Conservation (phyloP, 2,113 vertebrate genomes). For the Petromus typicus region DNA sequence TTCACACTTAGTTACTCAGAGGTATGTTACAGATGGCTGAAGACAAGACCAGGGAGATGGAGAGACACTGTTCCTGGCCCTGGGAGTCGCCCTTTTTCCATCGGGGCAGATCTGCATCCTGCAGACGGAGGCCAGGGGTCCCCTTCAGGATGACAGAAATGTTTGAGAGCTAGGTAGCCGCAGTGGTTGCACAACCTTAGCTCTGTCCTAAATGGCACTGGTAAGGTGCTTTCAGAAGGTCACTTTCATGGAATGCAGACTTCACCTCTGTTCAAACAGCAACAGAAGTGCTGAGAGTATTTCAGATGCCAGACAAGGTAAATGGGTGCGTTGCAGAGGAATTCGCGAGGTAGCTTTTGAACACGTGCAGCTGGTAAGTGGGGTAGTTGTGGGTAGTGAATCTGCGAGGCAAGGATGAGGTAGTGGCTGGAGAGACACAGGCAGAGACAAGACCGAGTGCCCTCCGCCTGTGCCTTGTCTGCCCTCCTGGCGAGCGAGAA, state of each 20-base stretch:
- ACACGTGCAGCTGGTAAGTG: accelerated
- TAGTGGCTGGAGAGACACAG: background rate
- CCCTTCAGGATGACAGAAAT: too few species aligned
- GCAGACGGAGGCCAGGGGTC: accelerated
- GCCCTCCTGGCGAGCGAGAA: background rate
- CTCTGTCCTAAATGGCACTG: accelerated
- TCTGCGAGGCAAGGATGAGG: background rate
- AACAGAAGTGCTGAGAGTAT: background rate
- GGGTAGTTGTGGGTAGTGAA: accelerated
- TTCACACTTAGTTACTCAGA: accelerated
- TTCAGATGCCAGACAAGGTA: background rate
- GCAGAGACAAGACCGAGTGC: accelerated
- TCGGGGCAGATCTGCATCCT: accelerated
- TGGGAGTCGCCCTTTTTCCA: accelerated
- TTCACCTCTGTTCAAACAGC: background rate
- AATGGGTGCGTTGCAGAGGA: background rate
- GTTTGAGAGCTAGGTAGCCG: background rate
- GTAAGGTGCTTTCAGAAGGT: background rate
- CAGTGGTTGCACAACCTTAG: too few species aligned
- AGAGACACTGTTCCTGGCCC: accelerated
- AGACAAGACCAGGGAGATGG: accelerated
- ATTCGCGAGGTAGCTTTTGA: background rate
- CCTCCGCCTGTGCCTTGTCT: background rate
- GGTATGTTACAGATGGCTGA: background rate
- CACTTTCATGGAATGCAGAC: background rate